Base-by-base conservation (phyloP, 2,113 vertebrate species). In the Odocoileus virginianus region DNA sequence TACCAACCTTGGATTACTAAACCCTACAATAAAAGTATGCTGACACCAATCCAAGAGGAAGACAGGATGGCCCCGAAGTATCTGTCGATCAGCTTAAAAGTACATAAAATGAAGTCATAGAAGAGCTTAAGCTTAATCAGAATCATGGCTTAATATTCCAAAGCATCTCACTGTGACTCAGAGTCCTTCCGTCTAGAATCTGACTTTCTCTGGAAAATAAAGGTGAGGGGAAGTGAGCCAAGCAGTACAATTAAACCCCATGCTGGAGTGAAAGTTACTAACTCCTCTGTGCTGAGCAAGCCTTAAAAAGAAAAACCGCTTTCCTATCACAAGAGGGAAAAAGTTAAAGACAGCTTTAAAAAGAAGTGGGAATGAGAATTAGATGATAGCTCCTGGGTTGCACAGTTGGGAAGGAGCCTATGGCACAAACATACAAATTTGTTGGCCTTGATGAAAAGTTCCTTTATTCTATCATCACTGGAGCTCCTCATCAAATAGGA, bases 91-190 rank as follows among this genome's bases (percentile, higher is more conserved):
- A 50, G 55, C 97, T 98, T 96, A 88, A 54, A 96, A 97, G 93
- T 87, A 55, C 52, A 40, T 27, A 60, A 97, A 97, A 93, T 85
- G 76, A 97, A 96, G 83, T 61, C 92, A 97, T 52, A 94, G 74
- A 0, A 52, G 60, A 67, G n/a, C 17, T 54, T 87, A 84, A 92
- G 52, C 61, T 84, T 95, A 93, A 92, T 36, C 14, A 95, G 97
- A 98, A 96, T 33, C 92, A 74, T 79, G 93, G 97, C 97, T 98
- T 97, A 97, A 3, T 13, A 90, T 50, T 97, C 82, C 89, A 95
- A 78, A 82, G 67, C 36, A 71, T 54, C 43, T 64, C 89, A 45
- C 67, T 89, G 40, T 78, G 54, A 55, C 36, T 78, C 54, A 28
- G 28, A 85, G 10, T 61, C 81, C 40, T 55, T 50, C 30, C 5